phyloP scores from a whole-genome alignment of 2,888 invertebrate genomes.

The Drosophila subsilvestris region DNA sequence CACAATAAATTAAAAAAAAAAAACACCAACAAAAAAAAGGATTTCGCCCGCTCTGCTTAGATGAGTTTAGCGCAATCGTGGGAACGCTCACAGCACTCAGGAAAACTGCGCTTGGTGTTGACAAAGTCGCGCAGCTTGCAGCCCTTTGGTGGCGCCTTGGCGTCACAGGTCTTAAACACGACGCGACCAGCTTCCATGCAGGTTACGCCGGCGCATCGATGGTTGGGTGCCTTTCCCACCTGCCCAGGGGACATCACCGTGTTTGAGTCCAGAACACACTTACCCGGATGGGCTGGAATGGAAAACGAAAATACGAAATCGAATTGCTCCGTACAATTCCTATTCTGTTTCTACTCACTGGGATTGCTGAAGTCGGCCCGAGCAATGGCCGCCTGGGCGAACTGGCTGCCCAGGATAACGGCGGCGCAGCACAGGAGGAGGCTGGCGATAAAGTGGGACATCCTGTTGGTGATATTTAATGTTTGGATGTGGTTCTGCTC shows the following conservation, averaged over 20 bases:
- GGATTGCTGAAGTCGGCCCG: constrained; percentile 64
- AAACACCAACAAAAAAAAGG: constrained; percentile 24
- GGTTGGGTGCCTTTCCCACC: constrained; percentile 73
- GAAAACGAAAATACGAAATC: neutral
- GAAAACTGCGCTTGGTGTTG: constrained; percentile 73
- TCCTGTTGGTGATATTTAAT: constrained; percentile 13
- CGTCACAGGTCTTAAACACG: constrained; percentile 70
- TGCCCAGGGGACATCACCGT: constrained; percentile 76
- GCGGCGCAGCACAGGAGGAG: constrained; percentile 44
- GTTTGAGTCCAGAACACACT: constrained; percentile 67
- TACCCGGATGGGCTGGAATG: constrained; percentile 76
- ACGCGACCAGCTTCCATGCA: constrained; percentile 67
- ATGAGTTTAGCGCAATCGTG: constrained; percentile 73
- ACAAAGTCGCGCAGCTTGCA: constrained; percentile 80
- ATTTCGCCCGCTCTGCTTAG: constrained; percentile 32
- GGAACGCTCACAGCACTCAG: constrained; percentile 76
- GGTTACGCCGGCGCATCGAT: constrained; percentile 73
- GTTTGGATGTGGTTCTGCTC: neutral
- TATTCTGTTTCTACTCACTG: constrained; percentile 60
- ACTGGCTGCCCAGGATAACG: constrained; percentile 29
- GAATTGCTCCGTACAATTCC: neutral
- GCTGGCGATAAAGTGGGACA: constrained; percentile 50
- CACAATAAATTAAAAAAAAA: constrained; percentile 67
- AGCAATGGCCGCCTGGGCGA: constrained; percentile 66
- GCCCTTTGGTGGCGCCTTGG: constrained; percentile 77